These are phyloP conservation scores for Pituophis catenifer DNA, from an alignment of 2,113 vertebrate genomes.

Conservation along the genomic window DNA sequence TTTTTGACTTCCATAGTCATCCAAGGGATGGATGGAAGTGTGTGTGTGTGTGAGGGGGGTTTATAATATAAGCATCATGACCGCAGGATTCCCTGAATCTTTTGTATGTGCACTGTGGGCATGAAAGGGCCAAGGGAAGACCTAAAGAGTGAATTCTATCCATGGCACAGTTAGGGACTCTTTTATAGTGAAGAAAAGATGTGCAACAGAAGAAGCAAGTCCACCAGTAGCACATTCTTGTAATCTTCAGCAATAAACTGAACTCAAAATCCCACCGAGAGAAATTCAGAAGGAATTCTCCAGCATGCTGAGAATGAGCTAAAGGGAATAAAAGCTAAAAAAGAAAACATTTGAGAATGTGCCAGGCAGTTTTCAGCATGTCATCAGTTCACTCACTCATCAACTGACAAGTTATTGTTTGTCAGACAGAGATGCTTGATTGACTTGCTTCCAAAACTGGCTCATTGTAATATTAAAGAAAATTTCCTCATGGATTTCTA, in stretches of 20 bases:
- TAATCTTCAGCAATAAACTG: neutral
- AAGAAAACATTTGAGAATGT: neutral
- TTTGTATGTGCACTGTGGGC: neutral
- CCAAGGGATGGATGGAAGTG: neutral
- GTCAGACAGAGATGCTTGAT: neutral
- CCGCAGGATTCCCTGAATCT: neutral
- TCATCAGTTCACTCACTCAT: neutral
- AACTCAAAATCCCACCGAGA: neutral
- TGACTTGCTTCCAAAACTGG: neutral
- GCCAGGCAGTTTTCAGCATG: neutral
- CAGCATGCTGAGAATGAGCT: neutral
- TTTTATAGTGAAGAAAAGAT: neutral
- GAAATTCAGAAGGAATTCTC: neutral
- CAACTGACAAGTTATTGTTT: neutral
- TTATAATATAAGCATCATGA: neutral
- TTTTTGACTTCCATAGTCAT: neutral
- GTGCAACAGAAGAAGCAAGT: neutral
- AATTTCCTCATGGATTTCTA: neutral
- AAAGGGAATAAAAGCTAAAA: neutral
- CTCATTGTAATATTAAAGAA: neutral
- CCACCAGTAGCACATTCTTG: neutral
- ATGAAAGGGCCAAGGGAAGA: neutral
- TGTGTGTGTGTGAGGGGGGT: neutral
- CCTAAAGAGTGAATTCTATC: neutral
- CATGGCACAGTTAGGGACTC: neutral